These are phyloP conservation scores for Perodicticus potto DNA, from an alignment of 2,797 vertebrate species.

Conservation along the genomic window DNA sequence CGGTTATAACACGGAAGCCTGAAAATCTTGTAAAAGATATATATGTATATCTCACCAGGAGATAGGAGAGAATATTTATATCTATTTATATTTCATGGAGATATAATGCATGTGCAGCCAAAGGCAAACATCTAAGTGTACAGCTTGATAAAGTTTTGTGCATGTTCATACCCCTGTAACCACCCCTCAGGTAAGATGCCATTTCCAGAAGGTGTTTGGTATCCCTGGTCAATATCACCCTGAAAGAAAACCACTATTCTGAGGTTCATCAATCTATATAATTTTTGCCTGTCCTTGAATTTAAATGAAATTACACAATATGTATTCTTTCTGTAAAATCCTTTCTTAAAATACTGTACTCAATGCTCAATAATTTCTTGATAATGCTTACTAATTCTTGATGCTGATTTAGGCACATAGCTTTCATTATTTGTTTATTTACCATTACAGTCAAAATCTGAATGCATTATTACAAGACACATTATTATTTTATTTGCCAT, in stretches of 20 bases:
- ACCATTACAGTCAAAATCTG: neutral
- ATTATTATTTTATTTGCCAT: conserved; percentile 41
- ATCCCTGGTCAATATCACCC: neutral
- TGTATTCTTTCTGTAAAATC: neutral
- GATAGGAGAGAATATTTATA: neutral
- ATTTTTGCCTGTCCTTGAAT: conserved; percentile 32
- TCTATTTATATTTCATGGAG: neutral
- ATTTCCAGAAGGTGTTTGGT: neutral
- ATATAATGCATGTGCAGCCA: neutral
- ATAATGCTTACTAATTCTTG: neutral
- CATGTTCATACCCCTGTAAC: neutral
- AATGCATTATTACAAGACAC: neutral
- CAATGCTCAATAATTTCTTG: conserved; percentile 3
- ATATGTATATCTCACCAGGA: neutral
- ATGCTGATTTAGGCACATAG: neutral
- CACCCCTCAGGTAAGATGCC: neutral
- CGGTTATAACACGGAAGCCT: neutral
- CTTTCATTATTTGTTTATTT: conserved; percentile 20
- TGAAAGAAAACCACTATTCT: neutral
- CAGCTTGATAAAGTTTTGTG: neutral
- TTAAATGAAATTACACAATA: neutral
- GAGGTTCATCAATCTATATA: neutral
- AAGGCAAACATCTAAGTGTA: neutral
- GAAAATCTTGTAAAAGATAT: neutral
- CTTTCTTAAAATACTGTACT: conserved; percentile 10